These are phyloP conservation scores for Trissolcus brochymenae DNA, from an alignment of 2,888 invertebrate genomes.

Conservation along the genomic window DNA sequence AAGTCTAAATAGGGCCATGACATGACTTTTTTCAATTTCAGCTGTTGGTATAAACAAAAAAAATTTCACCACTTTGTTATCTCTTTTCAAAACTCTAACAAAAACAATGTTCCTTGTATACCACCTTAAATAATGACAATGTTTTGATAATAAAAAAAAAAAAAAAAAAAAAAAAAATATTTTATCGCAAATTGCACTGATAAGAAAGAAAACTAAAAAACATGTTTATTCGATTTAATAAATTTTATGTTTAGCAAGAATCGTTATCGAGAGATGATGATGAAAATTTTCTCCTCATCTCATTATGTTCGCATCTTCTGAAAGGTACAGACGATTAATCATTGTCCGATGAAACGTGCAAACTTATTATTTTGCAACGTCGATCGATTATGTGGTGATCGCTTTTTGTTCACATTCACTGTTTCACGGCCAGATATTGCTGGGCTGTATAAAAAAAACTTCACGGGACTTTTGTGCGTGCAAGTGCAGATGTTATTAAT, in stretches of 20 bases:
- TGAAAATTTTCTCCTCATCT: slow-evolving; percentile 2
- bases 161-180: no score
- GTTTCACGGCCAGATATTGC: slow-evolving; percentile 11
- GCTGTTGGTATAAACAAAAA: slow-evolving; percentile 33
- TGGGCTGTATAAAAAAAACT: slow-evolving; percentile 15
- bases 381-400: slow-evolving; percentile 39
- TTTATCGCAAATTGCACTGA: no score
- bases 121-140: no score
- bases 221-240: no score
- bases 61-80: slow-evolving; percentile 45
- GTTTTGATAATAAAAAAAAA: no score
- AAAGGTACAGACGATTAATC: slow-evolving; percentile 22
- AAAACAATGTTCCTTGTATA: not conserved
- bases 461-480: no score
- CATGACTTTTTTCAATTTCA: slow-evolving; percentile 32
- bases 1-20: slow-evolving; percentile 9
- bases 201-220: no score
- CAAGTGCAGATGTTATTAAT: no score
- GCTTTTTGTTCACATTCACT: slow-evolving; percentile 29
- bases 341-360: slow-evolving; percentile 24
- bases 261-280: not conserved
- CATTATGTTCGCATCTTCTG: slow-evolving; percentile 14
- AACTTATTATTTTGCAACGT: slow-evolving; percentile 21
- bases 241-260: no score
- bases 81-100: slow-evolving; percentile 11